A percentile compares a stretch with the other conserved stretches of the same genome.
Conservation (phyloP, 1,140 invertebrate genomes). For the Monomorium pharaonis region DNA sequence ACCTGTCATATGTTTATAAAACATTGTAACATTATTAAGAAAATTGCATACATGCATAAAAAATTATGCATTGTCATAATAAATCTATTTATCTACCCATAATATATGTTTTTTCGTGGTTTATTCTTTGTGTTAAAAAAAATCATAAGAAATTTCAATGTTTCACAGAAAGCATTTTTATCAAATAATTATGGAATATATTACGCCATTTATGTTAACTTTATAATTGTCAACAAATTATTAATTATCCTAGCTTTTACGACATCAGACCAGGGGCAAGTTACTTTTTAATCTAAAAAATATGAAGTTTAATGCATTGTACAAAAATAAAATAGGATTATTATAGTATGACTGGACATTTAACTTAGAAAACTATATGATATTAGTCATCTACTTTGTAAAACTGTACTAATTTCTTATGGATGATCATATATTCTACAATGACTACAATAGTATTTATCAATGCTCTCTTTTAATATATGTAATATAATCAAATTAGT, state of each 20-base stretch:
- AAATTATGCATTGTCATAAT: slow-evolving; percentile 36
- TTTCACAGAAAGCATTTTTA: slow-evolving; percentile 29
- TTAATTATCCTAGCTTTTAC: neutral
- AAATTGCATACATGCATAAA: slow-evolving; percentile 50
- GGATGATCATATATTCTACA: slow-evolving; percentile 37
- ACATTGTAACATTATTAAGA: slow-evolving; percentile 25
- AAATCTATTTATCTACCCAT: slow-evolving; percentile 15
- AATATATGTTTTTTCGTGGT: neutral
- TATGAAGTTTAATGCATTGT: neutral
- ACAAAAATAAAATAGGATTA: slow-evolving; percentile 37
- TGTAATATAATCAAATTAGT: slow-evolving; percentile 50
- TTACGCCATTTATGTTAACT: neutral
- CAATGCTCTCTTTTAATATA: slow-evolving; percentile 25
- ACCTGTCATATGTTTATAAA: slow-evolving; percentile 7
- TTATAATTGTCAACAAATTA: neutral
- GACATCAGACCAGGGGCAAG: neutral
- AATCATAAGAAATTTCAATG: slow-evolving; percentile 19
- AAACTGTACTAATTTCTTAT: slow-evolving; percentile 9
- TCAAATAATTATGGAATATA: slow-evolving; percentile 7
- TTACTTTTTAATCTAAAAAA: slow-evolving; percentile 8
- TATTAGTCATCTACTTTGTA: slow-evolving; percentile 13
- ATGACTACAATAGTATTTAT: slow-evolving; percentile 39
- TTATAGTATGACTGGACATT: slow-evolving; percentile 1
- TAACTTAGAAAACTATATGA: neutral
- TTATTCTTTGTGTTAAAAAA: neutral